Evolutionary conservation across 2,113 vertebrate species (phyloP), one percentile per base, ranked within the genome.

Genomic region (Anser cygnoides): DNA sequence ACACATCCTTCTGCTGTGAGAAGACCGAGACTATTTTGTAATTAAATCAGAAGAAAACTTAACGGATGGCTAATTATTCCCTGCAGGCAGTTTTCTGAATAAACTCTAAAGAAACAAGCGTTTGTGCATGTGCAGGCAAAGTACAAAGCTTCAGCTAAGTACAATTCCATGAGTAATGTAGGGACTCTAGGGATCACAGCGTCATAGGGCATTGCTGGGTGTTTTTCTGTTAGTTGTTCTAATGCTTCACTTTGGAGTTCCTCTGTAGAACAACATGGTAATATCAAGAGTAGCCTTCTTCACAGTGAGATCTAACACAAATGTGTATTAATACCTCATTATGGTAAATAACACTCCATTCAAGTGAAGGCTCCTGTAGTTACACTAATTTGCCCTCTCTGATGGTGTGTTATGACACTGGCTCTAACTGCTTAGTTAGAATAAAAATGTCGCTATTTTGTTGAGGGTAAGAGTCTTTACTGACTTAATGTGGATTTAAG

Each of bases 361-460:
- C 41, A 75, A 87, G 73, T 72, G 90, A 96, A 96, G 73, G 44
- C 66, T 93, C 46, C 50, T 65, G 66, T 83, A 59, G 89, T 96
- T 93, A 92, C 95, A 92, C 93, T 97, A 90, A 90, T 76, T 73
- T 91, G 93, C 65, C 65, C 95, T 89, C 82, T 93, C 57, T 92
- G 73, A 71, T 76, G 92, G 68, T 95, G 95, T 92, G 55, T 70
- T 85, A 52, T 11, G 63, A 71, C 85, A 92, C 72, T 76, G 86
- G 52, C 73, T 91, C 63, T 66, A 70, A 57, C 68, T 91, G 80
- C 88, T 84, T 65, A 92, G 44, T 80, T 75, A 55, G 57, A 75
- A 66, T 49, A 23, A 86, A 65, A 63, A 70, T 70, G 78, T 87
- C 63, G 68, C 35, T 54, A 10, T 71, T 70, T 39, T 6, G 13